phyloP scores from a whole-genome alignment of 2,888 invertebrate species.

The Drosophila multiciliata region DNA sequence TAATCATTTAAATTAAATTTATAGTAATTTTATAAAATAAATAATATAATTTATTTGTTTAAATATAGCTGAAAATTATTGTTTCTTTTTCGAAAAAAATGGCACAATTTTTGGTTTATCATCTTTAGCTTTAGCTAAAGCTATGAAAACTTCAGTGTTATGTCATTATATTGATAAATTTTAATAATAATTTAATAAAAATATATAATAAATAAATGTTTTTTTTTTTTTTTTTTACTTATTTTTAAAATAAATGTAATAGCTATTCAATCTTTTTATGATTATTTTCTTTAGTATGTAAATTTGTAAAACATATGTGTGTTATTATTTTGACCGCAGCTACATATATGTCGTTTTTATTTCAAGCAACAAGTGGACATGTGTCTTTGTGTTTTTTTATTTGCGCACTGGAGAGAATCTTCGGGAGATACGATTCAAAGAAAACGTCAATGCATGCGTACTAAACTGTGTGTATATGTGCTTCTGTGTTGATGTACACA shows the following conservation, averaged over 20 bases:
- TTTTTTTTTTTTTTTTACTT: background rate
- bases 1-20: no score
- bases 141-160: no score
- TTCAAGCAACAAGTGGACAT: background rate
- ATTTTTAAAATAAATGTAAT: background rate
- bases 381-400: background rate
- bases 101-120: no score
- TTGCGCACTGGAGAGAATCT: no score
- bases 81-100: no score
- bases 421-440: no score
- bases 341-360: background rate
- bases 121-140: background rate
- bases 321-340: background rate
- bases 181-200: background rate
- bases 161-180: background rate
- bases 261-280: background rate
- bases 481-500: slow-evolving; percentile 1
- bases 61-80: no score
- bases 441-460: no score
- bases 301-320: background rate
- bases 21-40: no score
- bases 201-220: background rate
- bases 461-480: background rate
- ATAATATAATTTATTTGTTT: no score
- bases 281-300: background rate